Percentiles rank a stretch among this genome's conserved stretches.
Conservation (phyloP, 2,888 invertebrate species). For the Pecten maximus region DNA sequence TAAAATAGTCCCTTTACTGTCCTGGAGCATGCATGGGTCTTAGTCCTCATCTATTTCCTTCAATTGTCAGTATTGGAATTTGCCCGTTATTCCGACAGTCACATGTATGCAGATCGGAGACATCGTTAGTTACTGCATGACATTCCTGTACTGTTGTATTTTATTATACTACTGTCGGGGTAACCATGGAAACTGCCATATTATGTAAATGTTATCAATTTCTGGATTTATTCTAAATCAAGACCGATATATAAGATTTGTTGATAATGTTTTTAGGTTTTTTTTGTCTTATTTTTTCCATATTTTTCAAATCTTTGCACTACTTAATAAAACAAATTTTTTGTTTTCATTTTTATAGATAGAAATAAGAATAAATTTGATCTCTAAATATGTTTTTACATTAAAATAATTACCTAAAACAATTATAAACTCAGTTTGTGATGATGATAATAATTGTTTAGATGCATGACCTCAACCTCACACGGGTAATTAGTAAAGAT, state of each 20-base stretch:
- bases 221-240: background rate
- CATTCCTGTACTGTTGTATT: background rate
- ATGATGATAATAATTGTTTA: too few species aligned
- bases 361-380: too few species aligned
- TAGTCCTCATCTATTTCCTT: background rate
- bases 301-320: background rate
- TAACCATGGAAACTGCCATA: background rate
- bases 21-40: background rate
- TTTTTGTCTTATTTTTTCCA: background rate
- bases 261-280: background rate
- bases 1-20: constrained; percentile 11
- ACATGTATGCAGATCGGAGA: constrained; percentile 2
- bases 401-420: too few species aligned
- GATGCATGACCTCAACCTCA: too few species aligned
- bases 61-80: constrained; percentile 18
- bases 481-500: too few species aligned
- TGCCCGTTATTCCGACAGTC: background rate
- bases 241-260: background rate
- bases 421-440: too few species aligned
- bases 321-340: too few species aligned
- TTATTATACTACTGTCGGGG: background rate
- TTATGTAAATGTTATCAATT: constrained; percentile 22
- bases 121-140: background rate
- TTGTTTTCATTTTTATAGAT: too few species aligned
- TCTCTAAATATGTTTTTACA: too few species aligned